phyloP scores from a whole-genome alignment of 2,888 invertebrate species.

The Lordiphosa andalusiaca region DNA sequence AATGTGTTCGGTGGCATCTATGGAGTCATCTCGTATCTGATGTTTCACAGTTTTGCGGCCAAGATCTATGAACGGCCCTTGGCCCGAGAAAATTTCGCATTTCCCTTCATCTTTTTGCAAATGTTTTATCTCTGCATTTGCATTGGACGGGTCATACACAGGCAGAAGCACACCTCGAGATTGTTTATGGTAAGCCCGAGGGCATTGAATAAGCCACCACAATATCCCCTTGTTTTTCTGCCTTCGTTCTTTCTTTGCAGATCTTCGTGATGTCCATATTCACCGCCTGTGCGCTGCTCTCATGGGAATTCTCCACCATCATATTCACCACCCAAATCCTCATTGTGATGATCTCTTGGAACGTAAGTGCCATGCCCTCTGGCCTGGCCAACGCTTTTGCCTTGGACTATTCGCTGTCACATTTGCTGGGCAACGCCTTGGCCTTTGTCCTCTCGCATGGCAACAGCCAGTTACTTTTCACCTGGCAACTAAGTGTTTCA shows the following conservation, averaged over 20 bases:
- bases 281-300: constrained; percentile 79
- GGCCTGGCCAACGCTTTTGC: constrained; percentile 80
- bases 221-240: not conserved
- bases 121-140: constrained; percentile 85
- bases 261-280: constrained; percentile 74
- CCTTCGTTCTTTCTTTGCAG: constrained; percentile 50
- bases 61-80: constrained; percentile 93
- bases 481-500: constrained; percentile 78
- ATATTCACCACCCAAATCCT: constrained; percentile 88
- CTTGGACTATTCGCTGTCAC: constrained; percentile 77
- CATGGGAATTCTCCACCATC: constrained; percentile 92
- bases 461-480: constrained; percentile 76
- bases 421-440: constrained; percentile 72
- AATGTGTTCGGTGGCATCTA: constrained; percentile 88
- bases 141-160: constrained; percentile 78
- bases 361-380: constrained; percentile 81
- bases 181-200: constrained; percentile 43
- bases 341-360: constrained; percentile 87
- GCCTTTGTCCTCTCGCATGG: constrained; percentile 76
- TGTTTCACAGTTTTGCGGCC: constrained; percentile 91
- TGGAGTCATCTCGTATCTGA: constrained; percentile 87
- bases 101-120: constrained; percentile 89
- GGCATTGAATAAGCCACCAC: too few species aligned
- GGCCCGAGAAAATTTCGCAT: constrained; percentile 91
- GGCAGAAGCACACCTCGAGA: constrained; percentile 61